These are phyloP conservation scores for Formicarius rufipectus DNA, from an alignment of 2,113 vertebrate species.

Conservation along the genomic window DNA sequence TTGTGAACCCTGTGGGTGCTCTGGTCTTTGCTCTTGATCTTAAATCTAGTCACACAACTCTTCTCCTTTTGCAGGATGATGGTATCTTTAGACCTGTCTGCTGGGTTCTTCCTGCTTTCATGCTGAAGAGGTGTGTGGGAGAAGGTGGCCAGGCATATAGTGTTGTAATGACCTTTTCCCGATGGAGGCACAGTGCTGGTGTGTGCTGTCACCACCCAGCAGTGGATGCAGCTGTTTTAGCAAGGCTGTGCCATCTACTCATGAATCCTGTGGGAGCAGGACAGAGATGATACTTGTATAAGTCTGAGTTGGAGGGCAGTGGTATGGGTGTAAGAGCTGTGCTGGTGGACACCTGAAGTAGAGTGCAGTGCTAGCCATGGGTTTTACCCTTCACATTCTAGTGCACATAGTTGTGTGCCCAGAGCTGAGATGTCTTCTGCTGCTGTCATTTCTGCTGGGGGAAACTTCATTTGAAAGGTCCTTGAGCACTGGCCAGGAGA, in stretches of 20 bases:
- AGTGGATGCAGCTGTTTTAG: neutral
- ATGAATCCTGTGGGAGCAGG: neutral
- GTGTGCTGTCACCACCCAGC: neutral
- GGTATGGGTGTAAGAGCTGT: neutral
- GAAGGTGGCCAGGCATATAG: neutral
- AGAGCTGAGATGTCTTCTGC: neutral
- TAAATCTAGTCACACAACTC: neutral
- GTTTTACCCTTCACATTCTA: neutral
- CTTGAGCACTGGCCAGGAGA: neutral
- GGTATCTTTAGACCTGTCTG: conserved; percentile 7
- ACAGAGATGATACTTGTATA: neutral
- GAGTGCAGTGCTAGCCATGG: neutral
- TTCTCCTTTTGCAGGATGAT: conserved; percentile 14
- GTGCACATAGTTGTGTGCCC: neutral
- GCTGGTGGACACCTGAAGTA: neutral
- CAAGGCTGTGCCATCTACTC: neutral
- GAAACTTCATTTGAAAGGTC: neutral
- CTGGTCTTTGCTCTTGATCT: conserved; percentile 25
- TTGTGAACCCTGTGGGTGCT: neutral
- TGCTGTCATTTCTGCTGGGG: neutral
- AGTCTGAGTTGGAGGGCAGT: neutral
- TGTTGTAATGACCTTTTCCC: neutral
- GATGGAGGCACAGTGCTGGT: neutral
- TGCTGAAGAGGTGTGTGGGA: conserved; percentile 1
- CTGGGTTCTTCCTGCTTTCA: conserved; percentile 28